Conservation (phyloP, 2,113 vertebrate species). For the Actenoides hombroni region DNA sequence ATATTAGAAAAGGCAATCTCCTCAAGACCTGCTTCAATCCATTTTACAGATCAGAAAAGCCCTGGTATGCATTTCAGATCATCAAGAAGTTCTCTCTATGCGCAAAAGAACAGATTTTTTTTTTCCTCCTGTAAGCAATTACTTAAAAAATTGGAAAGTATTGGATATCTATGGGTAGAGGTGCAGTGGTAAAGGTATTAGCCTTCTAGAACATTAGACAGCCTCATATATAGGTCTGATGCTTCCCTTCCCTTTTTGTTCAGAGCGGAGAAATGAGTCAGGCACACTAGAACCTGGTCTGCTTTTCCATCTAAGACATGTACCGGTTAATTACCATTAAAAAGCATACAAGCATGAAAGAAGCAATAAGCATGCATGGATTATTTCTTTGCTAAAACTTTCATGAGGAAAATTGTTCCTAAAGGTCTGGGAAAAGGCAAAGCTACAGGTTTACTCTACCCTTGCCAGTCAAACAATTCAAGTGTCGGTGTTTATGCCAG, state of each 20-base stretch:
- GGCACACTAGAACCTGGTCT: background rate
- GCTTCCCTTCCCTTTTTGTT: background rate
- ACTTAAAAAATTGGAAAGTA: background rate
- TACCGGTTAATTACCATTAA: background rate
- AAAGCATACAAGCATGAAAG: background rate
- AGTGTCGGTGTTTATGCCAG: background rate
- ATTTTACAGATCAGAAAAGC: background rate
- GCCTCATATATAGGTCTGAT: background rate
- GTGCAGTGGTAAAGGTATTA: background rate
- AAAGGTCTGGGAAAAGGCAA: background rate
- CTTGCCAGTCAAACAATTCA: background rate
- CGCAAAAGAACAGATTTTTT: background rate
- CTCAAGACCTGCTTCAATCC: background rate
- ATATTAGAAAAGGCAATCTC: background rate
- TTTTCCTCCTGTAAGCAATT: background rate
- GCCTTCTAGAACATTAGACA: background rate
- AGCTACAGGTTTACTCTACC: background rate
- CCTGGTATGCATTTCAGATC: background rate
- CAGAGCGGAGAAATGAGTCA: background rate
- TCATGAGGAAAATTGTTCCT: background rate
- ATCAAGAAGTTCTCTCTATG: background rate
- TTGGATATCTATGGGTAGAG: background rate
- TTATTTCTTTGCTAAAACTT: background rate
- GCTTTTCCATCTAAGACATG: background rate
- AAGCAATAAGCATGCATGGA: background rate